Base-by-base conservation (phyloP, 1,140 invertebrate species). In the Helicoverpa armigera region DNA sequence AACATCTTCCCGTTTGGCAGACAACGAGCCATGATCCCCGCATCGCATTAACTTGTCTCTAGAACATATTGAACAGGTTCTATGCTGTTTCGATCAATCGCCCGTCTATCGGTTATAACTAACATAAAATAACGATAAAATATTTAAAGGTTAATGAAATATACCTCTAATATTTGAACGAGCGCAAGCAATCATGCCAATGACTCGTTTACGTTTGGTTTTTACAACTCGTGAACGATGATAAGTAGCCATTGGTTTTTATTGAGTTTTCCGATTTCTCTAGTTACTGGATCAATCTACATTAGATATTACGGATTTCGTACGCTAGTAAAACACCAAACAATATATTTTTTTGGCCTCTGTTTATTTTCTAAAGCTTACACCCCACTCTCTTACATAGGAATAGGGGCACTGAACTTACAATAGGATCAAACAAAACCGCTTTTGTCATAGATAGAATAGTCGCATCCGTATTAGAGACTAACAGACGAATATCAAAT, bases 101-200 rank as follows among this genome's bases (percentile, higher is more conserved):
- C 51, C 18, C 48, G 50, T 14, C 54, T 48, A 69, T 48, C 53
- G 76, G 63, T 43, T 56, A 54, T 78, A 58, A 14, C 51, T 70
- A 23, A 70, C 67, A 70, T 70, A 70, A 70, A 70, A 70, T 70
- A 18, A 48, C 48, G 65, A 70, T 29, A 23, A 70, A 70, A 70
- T 53, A 50, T 53, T 18, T 18, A 70, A 48, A 50, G 50, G 10
- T 70, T 70, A 70, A 70, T 70, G 29, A 70, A 51, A 35, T 70
- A 50, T 50, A n/a, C n/a, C n/a, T n/a, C n/a, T n/a, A 51, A 35
- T 51, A n/a, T 53, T 70, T 48, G 63, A 70, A 53, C 48, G 67
- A 70, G 43, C 43, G 48, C 18, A 53, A 29, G 18, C 48, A 14
- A 70, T 70, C 48, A 70, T 7, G 10, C 48, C 50, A 23, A 51